phyloP scores from a whole-genome alignment of 2,113 vertebrate species.

The Sturnus vulgaris region DNA sequence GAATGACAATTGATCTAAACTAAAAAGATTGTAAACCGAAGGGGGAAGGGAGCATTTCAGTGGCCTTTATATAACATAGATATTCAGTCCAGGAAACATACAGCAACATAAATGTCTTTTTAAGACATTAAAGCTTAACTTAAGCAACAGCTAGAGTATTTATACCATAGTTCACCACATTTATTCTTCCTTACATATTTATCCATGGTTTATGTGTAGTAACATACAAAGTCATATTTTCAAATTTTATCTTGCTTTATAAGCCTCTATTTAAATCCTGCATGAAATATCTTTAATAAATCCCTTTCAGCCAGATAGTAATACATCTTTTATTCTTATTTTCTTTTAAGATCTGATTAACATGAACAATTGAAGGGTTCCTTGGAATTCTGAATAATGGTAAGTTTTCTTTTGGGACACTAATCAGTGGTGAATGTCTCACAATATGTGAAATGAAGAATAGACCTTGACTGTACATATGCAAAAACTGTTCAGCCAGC shows the following conservation, averaged over 20 bases:
- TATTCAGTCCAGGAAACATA: constrained; percentile 48
- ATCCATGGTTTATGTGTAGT: neutral
- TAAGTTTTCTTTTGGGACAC: neutral
- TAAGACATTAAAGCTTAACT: constrained; percentile 21
- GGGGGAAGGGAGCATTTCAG: constrained; percentile 30
- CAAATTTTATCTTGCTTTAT: neutral
- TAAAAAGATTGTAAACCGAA: constrained; percentile 2
- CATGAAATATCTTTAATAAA: neutral
- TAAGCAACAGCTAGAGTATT: constrained; percentile 35
- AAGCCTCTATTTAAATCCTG: neutral
- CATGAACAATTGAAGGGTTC: neutral
- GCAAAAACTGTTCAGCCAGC: constrained; percentile 9
- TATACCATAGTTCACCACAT: neutral
- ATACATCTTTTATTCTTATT: neutral
- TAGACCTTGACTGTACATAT: neutral
- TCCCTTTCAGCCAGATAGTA: neutral
- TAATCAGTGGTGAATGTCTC: neutral
- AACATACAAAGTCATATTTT: neutral
- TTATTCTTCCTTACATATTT: neutral
- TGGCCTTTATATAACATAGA: constrained; percentile 39
- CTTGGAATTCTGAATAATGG: neutral
- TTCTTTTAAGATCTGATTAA: neutral
- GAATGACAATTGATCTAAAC: constrained; percentile 30
- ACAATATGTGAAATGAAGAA: neutral
- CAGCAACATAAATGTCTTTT: constrained; percentile 45